Evolutionary conservation across 2,113 vertebrate species (phyloP).

Genomic region (Rissa tridactyla): DNA sequence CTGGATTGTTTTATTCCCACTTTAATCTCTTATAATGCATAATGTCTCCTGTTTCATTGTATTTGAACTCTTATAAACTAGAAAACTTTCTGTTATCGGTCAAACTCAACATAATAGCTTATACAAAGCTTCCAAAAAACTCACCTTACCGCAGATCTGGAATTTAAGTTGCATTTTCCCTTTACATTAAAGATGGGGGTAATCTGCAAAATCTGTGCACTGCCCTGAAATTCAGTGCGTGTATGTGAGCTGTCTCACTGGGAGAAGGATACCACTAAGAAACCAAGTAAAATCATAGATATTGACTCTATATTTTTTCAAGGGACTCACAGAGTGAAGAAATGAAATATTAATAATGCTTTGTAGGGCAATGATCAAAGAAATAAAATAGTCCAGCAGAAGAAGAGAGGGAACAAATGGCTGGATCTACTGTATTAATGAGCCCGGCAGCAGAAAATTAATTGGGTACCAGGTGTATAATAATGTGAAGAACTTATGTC

Average conservation of each 20-base stretch:
- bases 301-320: background rate
- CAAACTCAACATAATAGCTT: background rate
- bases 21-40: background rate
- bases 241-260: background rate
- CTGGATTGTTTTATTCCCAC: background rate
- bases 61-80: background rate
- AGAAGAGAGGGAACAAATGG: background rate
- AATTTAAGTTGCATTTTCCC: background rate
- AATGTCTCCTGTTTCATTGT: background rate
- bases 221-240: background rate
- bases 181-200: background rate
- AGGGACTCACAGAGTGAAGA: background rate
- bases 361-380: background rate
- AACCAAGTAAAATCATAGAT: background rate
- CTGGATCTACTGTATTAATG: background rate
- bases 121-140: background rate
- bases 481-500: background rate
- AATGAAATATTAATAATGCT: background rate
- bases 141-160: background rate
- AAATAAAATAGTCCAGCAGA: background rate
- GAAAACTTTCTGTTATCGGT: background rate
- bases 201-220: background rate
- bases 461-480: background rate
- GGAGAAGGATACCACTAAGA: background rate
- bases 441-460: background rate